Evolutionary conservation across 2,888 invertebrate genomes (phyloP), one percentile per base, ranked within the genome.

Genomic region (Metalampra italica): DNA sequence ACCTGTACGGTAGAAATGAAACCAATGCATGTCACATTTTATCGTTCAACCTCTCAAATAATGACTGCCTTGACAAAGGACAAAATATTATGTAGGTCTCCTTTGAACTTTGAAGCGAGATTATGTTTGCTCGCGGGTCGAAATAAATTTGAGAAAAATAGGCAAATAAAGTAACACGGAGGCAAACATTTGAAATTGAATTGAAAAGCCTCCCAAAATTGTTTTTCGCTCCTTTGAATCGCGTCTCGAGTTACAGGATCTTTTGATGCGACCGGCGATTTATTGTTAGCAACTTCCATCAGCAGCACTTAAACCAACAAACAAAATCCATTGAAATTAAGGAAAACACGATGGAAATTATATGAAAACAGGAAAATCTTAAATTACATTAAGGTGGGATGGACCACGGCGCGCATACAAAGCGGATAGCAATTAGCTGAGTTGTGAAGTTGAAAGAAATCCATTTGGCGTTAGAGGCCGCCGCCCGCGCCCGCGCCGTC

Each of bases 361-460:
- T 13, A 44, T 34, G 47, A 45, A 48, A 49, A 49, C 45, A 49
- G 52, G 51, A 56, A 56, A 56, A 54, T 57, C 56, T 58, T 52
- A 59, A 57, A 62, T 60, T 55, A 60, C 64, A 57, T 62, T 60
- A 64, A 46, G 56, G 51, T 51, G 52, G 50, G 40, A 12, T 15
- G 32, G 22, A 12, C 8, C 41, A 29, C 13, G 43, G 30, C 36
- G 36, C n/a, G 45, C 40, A 43, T 38, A 64, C 63, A 69, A 70
- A 71, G 67, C 60, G 62, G 60, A 50, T 51, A 56, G 69, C 76
- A 75, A 76, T 76, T 75, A 75, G 66, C 52, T 47, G 43, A 64
- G 64, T 56, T 57, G 60, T 64, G 53, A 61, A 70, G 63, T 67
- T 70, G 68, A 75, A 75, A 78, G 75, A 76, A 74, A 70, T 63